Evolutionary conservation across 2,797 vertebrate genomes (phyloP).

Genomic region (Gobio occitaniae): DNA sequence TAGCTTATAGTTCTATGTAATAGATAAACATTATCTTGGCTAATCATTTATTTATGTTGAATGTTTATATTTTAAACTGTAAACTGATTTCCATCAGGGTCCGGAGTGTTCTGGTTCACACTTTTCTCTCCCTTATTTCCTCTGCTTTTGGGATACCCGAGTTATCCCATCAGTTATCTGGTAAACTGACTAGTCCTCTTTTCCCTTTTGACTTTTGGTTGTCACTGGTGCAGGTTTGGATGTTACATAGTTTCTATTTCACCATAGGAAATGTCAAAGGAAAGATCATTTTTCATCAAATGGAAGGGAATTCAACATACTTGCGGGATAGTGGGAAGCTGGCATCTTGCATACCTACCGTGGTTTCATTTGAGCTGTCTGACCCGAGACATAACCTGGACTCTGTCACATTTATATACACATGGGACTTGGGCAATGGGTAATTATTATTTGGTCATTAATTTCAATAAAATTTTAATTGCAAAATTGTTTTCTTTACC

Average conservation of each 20-base stretch:
- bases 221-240: not conserved
- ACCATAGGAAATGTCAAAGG: slow-evolving; percentile 76
- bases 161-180: slow-evolving; percentile 61
- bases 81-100: slow-evolving; percentile 20
- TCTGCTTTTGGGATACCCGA: slow-evolving; percentile 54
- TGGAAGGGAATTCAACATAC: slow-evolving; percentile 75
- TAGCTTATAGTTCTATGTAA: not conserved
- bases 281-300: slow-evolving; percentile 83
- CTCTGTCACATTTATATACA: slow-evolving; percentile 80
- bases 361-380: slow-evolving; percentile 83
- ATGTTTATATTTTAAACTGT: not conserved
- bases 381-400: slow-evolving; percentile 82
- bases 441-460: slow-evolving; percentile 59
- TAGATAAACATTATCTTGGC: not conserved
- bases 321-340: slow-evolving; percentile 74
- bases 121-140: slow-evolving; percentile 55
- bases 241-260: slow-evolving; percentile 4
- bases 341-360: slow-evolving; percentile 73
- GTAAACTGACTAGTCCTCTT: slow-evolving; percentile 32
- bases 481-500: not conserved
- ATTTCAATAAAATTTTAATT: not conserved
- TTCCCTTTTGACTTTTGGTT: not conserved
- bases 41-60: not conserved
- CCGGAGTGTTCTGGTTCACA: slow-evolving; percentile 10
- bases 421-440: slow-evolving; percentile 90